Percentiles rank a stretch among this genome's conserved stretches.
phyloP scores from a whole-genome alignment of 2,888 invertebrate species.

The Seira sanloemensis region DNA sequence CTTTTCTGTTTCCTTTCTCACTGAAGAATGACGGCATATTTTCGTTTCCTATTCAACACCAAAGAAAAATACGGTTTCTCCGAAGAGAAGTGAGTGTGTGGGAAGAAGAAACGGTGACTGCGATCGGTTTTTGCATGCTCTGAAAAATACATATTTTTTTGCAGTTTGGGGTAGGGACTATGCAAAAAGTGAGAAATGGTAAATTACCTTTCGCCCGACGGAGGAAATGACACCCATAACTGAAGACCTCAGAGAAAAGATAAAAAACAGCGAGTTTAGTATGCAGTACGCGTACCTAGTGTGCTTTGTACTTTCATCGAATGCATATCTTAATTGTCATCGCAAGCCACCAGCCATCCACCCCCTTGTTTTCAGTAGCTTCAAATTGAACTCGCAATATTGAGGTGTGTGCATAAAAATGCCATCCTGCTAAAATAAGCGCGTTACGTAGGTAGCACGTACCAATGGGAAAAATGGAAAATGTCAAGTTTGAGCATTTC shows the following conservation, averaged over 20 bases:
- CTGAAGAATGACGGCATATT: neutral
- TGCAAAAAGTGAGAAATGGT: slow-evolving; percentile 9
- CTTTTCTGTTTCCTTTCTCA: slow-evolving; percentile 15
- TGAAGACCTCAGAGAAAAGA: neutral
- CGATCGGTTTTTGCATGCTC: neutral
- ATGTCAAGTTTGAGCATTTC: neutral
- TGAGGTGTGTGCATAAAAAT: neutral
- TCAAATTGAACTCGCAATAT: too few species aligned
- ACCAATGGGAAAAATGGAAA: neutral
- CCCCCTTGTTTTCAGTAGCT: neutral
- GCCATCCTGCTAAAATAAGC: neutral
- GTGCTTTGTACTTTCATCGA: neutral
- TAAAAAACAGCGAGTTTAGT: neutral
- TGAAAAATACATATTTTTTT: too few species aligned
- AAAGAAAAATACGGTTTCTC: neutral
- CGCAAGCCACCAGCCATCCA: neutral
- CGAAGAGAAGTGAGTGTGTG: neutral
- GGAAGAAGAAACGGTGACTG: neutral
- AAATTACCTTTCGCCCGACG: slow-evolving; percentile 26
- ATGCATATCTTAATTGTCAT: neutral
- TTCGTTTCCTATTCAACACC: slow-evolving; percentile 11
- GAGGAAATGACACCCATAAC: slow-evolving; percentile 32
- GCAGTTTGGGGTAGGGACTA: neutral
- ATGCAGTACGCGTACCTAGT: too few species aligned
- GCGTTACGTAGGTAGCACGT: neutral